These are phyloP conservation scores for Aphelinus certus DNA, from an alignment of 1,140 invertebrate species.

Conservation along the genomic window DNA sequence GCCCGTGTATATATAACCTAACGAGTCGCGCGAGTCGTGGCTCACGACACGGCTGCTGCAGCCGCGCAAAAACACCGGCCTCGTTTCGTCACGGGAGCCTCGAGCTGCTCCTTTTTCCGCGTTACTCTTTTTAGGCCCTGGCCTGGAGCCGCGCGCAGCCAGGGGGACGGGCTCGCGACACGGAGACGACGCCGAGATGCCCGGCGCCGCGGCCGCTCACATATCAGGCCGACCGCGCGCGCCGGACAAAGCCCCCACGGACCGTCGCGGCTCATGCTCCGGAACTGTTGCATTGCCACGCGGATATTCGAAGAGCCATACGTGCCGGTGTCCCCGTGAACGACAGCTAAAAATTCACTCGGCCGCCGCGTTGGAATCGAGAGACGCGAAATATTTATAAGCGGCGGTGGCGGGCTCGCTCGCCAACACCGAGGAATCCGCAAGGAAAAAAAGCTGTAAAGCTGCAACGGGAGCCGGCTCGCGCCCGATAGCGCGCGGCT, in stretches of 20 bases:
- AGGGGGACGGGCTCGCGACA: neutral
- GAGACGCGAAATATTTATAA: neutral
- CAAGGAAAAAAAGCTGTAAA: neutral
- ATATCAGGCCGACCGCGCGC: no score
- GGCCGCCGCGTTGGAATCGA: neutral
- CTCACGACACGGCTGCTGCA: slow-evolving; percentile 25
- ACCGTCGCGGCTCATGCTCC: no score
- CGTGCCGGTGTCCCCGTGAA: no score
- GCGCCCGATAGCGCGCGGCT: slow-evolving; percentile 3
- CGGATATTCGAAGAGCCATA: no score
- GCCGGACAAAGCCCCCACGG: no score
- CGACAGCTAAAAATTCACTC: slow-evolving; percentile 23
- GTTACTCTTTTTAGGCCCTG: slow-evolving; percentile 23
- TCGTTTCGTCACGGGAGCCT: slow-evolving; percentile 37
- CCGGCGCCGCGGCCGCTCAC: neutral
- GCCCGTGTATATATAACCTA: neutral
- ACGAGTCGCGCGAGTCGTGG: slow-evolving; percentile 38
- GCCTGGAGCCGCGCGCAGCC: neutral
- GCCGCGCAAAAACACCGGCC: slow-evolving; percentile 27
- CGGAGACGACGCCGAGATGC: slow-evolving; percentile 18
- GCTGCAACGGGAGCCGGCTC: slow-evolving; percentile 14
- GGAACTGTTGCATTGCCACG: no score
- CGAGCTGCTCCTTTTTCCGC: slow-evolving; percentile 28
- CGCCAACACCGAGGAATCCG: neutral
- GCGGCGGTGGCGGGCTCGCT: neutral